Evolutionary conservation across 2,888 invertebrate species (phyloP).

Genomic region (Trachelus tabidus): DNA sequence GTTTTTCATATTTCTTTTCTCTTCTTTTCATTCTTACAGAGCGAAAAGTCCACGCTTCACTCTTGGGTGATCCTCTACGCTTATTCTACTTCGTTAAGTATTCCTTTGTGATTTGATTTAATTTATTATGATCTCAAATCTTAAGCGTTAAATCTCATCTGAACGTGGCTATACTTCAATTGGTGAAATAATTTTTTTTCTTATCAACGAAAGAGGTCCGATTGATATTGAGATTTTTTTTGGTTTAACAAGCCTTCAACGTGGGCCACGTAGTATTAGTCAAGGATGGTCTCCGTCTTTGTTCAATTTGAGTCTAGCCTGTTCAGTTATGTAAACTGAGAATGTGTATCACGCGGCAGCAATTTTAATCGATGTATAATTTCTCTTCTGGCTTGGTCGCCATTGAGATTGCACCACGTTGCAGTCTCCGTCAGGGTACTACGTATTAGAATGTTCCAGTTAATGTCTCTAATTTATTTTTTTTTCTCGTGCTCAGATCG

Average conservation of each 20-base stretch:
- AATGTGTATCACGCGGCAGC: background rate
- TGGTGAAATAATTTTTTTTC: background rate
- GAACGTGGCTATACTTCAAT: background rate
- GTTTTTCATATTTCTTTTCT: background rate
- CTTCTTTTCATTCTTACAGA: background rate
- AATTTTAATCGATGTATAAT: conserved; percentile 13
- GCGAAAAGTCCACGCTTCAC: background rate
- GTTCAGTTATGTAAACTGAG: background rate
- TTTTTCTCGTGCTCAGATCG: conserved; percentile 25
- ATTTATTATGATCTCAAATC: conserved; percentile 1
- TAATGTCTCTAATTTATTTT: conserved; percentile 28
- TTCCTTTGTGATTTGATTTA: background rate
- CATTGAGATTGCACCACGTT: conserved; percentile 29
- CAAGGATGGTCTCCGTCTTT: background rate
- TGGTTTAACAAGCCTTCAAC: background rate
- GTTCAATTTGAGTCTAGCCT: background rate
- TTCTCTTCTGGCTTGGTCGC: background rate
- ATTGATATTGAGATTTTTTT: background rate
- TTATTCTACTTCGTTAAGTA: conserved; percentile 2
- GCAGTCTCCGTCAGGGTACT: conserved; percentile 31
- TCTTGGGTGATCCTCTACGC: conserved; percentile 1
- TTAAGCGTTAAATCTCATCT: background rate
- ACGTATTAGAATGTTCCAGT: conserved; percentile 29
- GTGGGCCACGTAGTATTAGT: background rate
- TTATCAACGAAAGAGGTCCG: background rate